A percentile compares a stretch with the other conserved stretches of the same genome.
These are phyloP conservation scores for Cataglyphis rosenhaueri DNA, from an alignment of 2,888 invertebrate species.

Conservation along the genomic window DNA sequence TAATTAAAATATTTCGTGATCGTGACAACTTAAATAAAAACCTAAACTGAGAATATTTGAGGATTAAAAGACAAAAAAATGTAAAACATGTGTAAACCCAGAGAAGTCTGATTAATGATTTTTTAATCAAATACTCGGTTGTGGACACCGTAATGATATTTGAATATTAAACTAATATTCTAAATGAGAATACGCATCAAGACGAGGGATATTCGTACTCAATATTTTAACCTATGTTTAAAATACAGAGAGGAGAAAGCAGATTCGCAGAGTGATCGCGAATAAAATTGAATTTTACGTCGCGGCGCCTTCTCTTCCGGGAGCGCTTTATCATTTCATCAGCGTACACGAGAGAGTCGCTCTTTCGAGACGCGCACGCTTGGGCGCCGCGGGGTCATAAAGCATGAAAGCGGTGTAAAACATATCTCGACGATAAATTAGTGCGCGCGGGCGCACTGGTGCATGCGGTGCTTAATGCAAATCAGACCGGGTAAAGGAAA, in stretches of 20 bases:
- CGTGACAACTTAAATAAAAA: neutral
- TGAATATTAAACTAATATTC: neutral
- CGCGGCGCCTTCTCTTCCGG: slow-evolving; percentile 39
- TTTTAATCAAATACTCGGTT: neutral
- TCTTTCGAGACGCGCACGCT: slow-evolving; percentile 19
- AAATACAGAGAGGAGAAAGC: slow-evolving; percentile 4
- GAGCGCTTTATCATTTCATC: slow-evolving; percentile 71
- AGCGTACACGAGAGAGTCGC: slow-evolving; percentile 37
- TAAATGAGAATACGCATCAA: neutral
- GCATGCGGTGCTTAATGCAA: slow-evolving; percentile 74
- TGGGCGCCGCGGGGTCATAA: slow-evolving; percentile 49
- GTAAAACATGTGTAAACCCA: neutral
- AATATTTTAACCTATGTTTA: slow-evolving; percentile 4
- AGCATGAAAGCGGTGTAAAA: slow-evolving; percentile 71
- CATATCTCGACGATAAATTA: slow-evolving; percentile 75
- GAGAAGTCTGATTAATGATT: neutral
- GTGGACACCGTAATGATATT: neutral
- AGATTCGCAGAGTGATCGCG: slow-evolving; percentile 36
- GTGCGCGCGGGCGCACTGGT: slow-evolving; percentile 61
- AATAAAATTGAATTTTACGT: slow-evolving; percentile 57
- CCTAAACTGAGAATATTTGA: neutral
- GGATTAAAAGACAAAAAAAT: neutral
- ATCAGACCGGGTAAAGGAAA: slow-evolving; percentile 64
- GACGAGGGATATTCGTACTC: neutral
- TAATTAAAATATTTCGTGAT: neutral